A percentile compares a stretch with the other conserved stretches of the same genome.
Evolutionary conservation across 2,888 invertebrate genomes (phyloP).

Genomic region (Xanthia togata): DNA sequence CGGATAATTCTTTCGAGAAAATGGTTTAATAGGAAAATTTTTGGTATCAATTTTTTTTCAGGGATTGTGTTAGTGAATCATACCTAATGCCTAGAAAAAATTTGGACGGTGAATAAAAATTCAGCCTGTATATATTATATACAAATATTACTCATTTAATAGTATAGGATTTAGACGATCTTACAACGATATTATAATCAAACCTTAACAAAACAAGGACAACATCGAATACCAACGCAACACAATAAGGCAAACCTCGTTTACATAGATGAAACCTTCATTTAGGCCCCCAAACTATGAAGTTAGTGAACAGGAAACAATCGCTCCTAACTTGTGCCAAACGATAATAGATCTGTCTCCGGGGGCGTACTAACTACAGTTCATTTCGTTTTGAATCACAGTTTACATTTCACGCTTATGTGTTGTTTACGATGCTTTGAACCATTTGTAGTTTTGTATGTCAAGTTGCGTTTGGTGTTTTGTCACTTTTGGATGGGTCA

Average conservation of each 20-base stretch:
- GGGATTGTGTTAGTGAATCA: too few relatives aligned
- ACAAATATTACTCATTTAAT: too few relatives aligned
- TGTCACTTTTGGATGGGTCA: background rate
- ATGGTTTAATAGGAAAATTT: too few relatives aligned
- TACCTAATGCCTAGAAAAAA: too few relatives aligned
- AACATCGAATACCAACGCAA: background rate
- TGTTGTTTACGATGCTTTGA: constrained; percentile 52
- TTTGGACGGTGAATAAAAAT: too few relatives aligned
- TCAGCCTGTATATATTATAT: too few relatives aligned
- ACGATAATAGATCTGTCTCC: constrained; percentile 62
- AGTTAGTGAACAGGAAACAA: constrained; percentile 43
- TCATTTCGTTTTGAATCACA: constrained; percentile 66
- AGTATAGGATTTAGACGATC: too few relatives aligned
- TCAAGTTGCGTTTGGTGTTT: constrained; percentile 7
- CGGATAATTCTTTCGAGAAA: too few relatives aligned
- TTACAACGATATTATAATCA: background rate
- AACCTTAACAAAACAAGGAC: background rate
- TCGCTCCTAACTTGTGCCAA: constrained; percentile 59
- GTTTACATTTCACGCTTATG: constrained; percentile 66
- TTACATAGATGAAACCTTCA: constrained; percentile 23
- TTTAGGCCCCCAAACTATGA: constrained; percentile 33
- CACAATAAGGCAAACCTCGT: constrained; percentile 23
- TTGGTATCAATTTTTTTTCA: too few relatives aligned
- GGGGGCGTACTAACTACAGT: constrained; percentile 56
- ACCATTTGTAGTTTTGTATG: constrained; percentile 31